A percentile compares a stretch with the other conserved stretches of the same genome.
Conservation (phyloP, 1,140 invertebrate species). For the Uloborus diversus region DNA sequence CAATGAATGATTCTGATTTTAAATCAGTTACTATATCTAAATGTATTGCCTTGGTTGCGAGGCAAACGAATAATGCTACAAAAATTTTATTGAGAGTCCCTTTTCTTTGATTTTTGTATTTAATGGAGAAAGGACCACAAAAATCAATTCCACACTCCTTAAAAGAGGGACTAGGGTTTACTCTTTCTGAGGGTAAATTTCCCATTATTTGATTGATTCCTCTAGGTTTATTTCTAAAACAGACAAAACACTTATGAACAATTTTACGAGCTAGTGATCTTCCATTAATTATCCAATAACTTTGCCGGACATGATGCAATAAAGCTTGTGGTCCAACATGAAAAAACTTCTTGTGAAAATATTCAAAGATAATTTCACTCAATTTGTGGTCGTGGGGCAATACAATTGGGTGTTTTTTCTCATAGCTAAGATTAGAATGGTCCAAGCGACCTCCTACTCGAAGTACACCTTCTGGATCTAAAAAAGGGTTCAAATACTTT, state of each 20-base stretch:
- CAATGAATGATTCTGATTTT: constrained; percentile 40
- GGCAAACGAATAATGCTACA: constrained; percentile 46
- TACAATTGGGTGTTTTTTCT: background rate
- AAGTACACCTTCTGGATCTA: background rate
- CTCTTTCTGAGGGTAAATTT: background rate
- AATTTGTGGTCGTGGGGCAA: background rate
- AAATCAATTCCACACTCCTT: background rate
- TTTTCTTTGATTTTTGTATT: background rate
- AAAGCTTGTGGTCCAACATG: background rate
- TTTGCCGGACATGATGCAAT: background rate
- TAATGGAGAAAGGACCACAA: background rate
- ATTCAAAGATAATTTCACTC: background rate
- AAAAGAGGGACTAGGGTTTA: background rate
- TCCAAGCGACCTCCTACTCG: background rate
- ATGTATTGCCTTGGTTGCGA: constrained; percentile 31
- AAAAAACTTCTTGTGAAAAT: background rate
- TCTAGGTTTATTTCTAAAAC: background rate
- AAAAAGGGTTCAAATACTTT: too few species aligned
- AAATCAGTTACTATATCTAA: constrained; percentile 36
- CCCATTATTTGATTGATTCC: background rate
- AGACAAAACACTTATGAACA: background rate
- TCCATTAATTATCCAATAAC: background rate
- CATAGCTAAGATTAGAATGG: background rate
- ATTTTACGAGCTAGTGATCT: background rate
- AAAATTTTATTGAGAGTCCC: constrained; percentile 26